Conservation (phyloP, 1,140 invertebrate species). For the Andricus grossulariae region DNA sequence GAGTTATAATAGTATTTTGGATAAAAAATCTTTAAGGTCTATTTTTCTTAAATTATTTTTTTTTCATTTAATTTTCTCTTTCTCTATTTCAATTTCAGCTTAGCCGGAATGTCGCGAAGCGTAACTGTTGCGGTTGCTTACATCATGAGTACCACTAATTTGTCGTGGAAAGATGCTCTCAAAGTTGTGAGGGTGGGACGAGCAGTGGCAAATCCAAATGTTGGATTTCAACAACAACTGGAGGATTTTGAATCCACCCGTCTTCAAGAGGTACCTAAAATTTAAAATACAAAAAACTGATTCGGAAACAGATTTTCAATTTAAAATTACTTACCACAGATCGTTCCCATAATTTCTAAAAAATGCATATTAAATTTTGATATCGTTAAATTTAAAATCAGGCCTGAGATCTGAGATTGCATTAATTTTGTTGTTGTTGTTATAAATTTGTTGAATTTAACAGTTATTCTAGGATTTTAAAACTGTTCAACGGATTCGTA, state of each 20-base stretch:
- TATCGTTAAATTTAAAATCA: no score
- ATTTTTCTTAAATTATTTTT: not conserved
- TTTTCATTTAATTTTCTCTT: constrained; percentile 8
- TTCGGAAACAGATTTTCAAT: no score
- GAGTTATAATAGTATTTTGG: no score
- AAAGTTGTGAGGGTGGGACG: constrained; percentile 94
- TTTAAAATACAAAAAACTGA: not conserved
- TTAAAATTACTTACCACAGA: no score
- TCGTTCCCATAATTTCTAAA: no score
- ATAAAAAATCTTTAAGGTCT: constrained; percentile 8
- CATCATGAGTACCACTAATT: constrained; percentile 93
- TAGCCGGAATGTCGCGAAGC: constrained; percentile 97
- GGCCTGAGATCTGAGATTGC: no score
- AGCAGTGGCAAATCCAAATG: constrained; percentile 95
- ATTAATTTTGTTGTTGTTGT: no score
- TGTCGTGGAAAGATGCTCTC: constrained; percentile 94
- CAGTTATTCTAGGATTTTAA: no score
- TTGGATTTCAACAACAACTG: constrained; percentile 95
- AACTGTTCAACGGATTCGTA: no score
- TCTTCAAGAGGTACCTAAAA: constrained; percentile 82
- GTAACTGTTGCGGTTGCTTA: constrained; percentile 96
- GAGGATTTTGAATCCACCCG: constrained; percentile 92
- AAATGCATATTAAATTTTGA: no score
- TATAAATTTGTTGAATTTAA: no score
- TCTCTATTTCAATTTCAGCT: constrained; percentile 74